Evolutionary conservation across 2,113 vertebrate genomes (phyloP), one percentile per base, ranked within the genome.

Genomic region (Rhinolophus ferrumequinum): DNA sequence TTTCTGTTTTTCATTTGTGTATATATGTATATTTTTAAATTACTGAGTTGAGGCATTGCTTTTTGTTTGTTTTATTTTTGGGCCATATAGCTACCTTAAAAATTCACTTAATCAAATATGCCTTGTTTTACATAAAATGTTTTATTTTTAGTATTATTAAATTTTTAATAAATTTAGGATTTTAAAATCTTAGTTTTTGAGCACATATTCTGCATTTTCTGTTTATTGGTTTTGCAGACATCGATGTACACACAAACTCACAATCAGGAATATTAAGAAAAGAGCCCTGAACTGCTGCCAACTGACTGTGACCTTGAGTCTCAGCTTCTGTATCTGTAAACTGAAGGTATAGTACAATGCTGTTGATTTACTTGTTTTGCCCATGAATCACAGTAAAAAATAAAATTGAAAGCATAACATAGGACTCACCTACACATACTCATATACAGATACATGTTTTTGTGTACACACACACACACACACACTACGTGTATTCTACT

Each of bases 11-110:
- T 92, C 44, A 47, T 87, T 73, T 94, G 35, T 82, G 8, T 82
- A 44, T 44, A 44, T 44, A 28, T 13, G 15, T 21, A 50, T 22
- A 64, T 64, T 82, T 85, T 81, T 13, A 69, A 28, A 88, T 10
- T 56, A 24, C 22, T 56, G 18, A 70, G 41, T 69, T 52, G 60
- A 86, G 21, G 22, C 77, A 56, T 88, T 88, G 11, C 56, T 84
- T 96, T 94, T 41, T 75, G 50, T 22, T 60, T 80, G 4, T 52
- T 92, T 95, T 93, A 44, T 88, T 97, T 76, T 60, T n/a, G 30
- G 64, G 13, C 22, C 15, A 26, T 38, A 52, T 66, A 83, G 26
- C 8, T 19, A 62, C 62, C 92, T 70, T 30, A 50, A 86, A 21
- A 16, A 81, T 90, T 73, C 83, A 88, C 58, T 28, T 82, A 91